Evolutionary conservation across 2,113 vertebrate species (phyloP), one percentile per base, ranked within the genome.

Genomic region (Hoplias malabaricus): DNA sequence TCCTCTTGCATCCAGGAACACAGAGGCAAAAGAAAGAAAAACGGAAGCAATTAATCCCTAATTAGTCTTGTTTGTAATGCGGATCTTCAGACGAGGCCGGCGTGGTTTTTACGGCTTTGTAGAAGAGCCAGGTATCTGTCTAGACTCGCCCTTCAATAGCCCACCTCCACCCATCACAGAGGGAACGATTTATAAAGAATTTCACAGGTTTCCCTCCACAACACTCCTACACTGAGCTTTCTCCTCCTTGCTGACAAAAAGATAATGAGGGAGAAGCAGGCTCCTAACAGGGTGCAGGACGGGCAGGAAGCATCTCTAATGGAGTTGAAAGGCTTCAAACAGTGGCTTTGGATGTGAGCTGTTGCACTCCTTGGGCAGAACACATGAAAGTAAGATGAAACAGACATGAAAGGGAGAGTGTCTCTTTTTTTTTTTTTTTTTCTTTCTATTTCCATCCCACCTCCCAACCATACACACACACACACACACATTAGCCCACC

Each of bases 51-150:
- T 50, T 71, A 74, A 83, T 82, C 81, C 70, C 29, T 85, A 88
- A 91, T 92, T 90, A 91, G 87, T 88, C 85, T 79, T 46, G 68
- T 87, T 87, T 88, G 81, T 82, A 85, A 76, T 75, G 62, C 86
- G 82, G 76, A 80, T 77, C 76, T 90, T 85, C 59, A 68, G 71
- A 86, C 50, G 67, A 57, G n/a, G 54, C 12, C 67, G 0, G 21
- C 23, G 43, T 53, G 63, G 53, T 34, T 77, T 38, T 70, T 31
- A 21, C 14, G 2, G 48, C 40, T 43, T 25, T 40, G 40, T 42
- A 23, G 27, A n/a, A 27, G 21, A 59, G 33, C 5, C 19, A 2
- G n/a, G 38, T 31, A 59, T 66, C 69, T 72, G 82, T 48, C 71
- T 19, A 9, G 34, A 59, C 78, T 29, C 56, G 74, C 57, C 31